Percentiles rank a stretch among this genome's conserved stretches.
Conservation (phyloP, 2,797 vertebrate genomes). For the Podarcis lilfordi region DNA sequence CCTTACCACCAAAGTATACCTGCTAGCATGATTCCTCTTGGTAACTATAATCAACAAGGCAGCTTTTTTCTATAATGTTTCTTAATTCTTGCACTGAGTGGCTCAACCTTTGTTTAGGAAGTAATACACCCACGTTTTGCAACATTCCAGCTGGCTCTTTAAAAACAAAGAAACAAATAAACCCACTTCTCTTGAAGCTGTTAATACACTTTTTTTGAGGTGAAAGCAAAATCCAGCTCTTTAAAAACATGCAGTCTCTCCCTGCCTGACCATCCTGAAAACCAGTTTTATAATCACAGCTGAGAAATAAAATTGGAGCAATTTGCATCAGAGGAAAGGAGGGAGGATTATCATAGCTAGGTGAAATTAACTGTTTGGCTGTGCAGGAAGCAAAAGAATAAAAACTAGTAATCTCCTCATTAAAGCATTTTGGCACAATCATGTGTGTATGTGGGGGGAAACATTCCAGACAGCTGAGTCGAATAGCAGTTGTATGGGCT, state of each 20-base stretch:
- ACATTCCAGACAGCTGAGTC: not conserved
- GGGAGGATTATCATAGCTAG: slow-evolving; percentile 23
- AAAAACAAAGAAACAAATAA: not conserved
- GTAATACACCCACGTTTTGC: not conserved
- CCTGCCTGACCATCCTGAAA: slow-evolving; percentile 20
- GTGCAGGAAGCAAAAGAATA: slow-evolving; percentile 27
- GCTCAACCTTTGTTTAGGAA: not conserved
- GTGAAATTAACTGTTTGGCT: slow-evolving; percentile 41
- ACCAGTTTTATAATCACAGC: slow-evolving; percentile 30
- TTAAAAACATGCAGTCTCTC: not conserved
- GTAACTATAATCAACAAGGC: not conserved
- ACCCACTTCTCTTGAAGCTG: not conserved
- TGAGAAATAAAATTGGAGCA: slow-evolving; percentile 34
- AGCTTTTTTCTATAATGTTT: not conserved
- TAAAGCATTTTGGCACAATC: slow-evolving; percentile 35
- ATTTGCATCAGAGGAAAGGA: slow-evolving; percentile 31
- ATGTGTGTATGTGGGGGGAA: not conserved
- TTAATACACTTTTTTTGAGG: slow-evolving; percentile 8
- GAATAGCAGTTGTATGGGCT: not conserved
- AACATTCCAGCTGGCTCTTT: not conserved
- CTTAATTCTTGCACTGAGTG: not conserved
- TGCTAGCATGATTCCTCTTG: not conserved
- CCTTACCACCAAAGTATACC: not conserved
- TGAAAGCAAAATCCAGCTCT: not conserved
- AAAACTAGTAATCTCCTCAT: slow-evolving; percentile 35